A percentile compares a stretch with the other conserved stretches of the same genome.
Conservation (phyloP, 2,888 invertebrate species). For the Cataglyphis cursor region DNA sequence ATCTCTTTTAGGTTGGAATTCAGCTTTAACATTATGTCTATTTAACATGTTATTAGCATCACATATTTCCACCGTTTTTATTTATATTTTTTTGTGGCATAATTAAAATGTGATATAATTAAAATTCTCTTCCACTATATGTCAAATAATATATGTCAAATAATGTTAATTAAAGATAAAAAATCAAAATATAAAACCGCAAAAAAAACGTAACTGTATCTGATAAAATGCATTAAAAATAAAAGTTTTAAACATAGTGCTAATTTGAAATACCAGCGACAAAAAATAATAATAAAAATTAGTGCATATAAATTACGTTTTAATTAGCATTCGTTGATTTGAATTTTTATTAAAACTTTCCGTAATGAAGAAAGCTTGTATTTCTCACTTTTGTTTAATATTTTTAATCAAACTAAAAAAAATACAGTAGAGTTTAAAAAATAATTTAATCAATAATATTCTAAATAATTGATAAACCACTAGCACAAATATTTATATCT, state of each 20-base stretch:
- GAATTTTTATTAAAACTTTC: slow-evolving; percentile 13
- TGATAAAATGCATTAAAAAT: neutral
- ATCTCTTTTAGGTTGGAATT: neutral
- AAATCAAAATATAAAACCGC: neutral
- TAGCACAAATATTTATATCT: neutral
- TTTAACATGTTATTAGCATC: neutral
- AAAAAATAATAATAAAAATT: slow-evolving; percentile 14
- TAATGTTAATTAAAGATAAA: neutral
- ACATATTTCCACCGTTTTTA: neutral
- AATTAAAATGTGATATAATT: slow-evolving; percentile 1
- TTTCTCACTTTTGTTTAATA: neutral
- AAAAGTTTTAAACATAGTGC: neutral
- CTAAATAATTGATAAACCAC: neutral
- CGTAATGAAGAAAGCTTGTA: neutral
- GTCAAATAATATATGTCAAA: neutral
- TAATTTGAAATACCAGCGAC: neutral
- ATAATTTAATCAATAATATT: neutral
- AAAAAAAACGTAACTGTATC: neutral
- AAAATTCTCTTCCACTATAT: slow-evolving; percentile 4
- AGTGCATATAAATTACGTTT: slow-evolving; percentile 23
- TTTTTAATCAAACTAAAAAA: neutral
- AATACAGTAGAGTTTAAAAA: neutral
- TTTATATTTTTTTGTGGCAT: neutral
- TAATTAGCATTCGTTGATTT: slow-evolving; percentile 13
- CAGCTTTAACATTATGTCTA: neutral